These are phyloP conservation scores for Tetraodon nigroviridis DNA, from an alignment of 2,113 vertebrate species.

Conservation along the genomic window DNA sequence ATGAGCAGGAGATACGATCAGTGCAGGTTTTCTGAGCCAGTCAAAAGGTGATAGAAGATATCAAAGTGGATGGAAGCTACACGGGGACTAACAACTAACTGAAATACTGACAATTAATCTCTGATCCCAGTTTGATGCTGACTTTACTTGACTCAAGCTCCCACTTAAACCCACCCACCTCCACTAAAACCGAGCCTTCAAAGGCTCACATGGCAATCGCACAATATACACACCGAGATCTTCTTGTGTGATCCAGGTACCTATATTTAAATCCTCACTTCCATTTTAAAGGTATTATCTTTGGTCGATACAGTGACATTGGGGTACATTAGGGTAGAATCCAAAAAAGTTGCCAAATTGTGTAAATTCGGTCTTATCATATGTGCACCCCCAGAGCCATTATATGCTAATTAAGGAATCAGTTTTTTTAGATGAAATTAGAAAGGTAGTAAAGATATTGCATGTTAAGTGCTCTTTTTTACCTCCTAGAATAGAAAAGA, in stretches of 20 bases:
- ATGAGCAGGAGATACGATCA: slow-evolving; percentile 23
- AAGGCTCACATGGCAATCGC: slow-evolving; percentile 24
- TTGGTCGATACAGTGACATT: no score
- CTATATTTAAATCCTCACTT: no score
- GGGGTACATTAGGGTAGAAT: no score
- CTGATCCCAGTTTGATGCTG: slow-evolving; percentile 42
- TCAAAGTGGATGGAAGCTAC: slow-evolving; percentile 46
- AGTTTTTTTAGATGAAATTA: not conserved
- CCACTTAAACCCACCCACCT: not conserved
- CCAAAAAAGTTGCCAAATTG: slow-evolving; percentile 1
- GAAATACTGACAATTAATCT: slow-evolving; percentile 65
- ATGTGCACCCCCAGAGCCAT: no score
- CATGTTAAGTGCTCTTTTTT: slow-evolving; percentile 18
- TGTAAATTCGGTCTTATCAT: no score
- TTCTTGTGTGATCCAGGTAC: no score
- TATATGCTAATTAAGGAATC: not conserved
- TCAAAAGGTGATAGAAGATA: slow-evolving; percentile 18
- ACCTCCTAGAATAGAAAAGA: slow-evolving; percentile 7
- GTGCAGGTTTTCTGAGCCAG: slow-evolving; percentile 9
- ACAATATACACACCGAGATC: no score
- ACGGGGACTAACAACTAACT: slow-evolving; percentile 44
- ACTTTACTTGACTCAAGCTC: slow-evolving; percentile 9
- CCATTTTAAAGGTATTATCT: no score
- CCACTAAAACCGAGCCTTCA: slow-evolving; percentile 38
- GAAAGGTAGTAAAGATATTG: not conserved